These are phyloP conservation scores for Strongylocentrotus purpuratus DNA, from an alignment of 35 echinoderm and acorn worm genomes.

Conservation along the genomic window DNA sequence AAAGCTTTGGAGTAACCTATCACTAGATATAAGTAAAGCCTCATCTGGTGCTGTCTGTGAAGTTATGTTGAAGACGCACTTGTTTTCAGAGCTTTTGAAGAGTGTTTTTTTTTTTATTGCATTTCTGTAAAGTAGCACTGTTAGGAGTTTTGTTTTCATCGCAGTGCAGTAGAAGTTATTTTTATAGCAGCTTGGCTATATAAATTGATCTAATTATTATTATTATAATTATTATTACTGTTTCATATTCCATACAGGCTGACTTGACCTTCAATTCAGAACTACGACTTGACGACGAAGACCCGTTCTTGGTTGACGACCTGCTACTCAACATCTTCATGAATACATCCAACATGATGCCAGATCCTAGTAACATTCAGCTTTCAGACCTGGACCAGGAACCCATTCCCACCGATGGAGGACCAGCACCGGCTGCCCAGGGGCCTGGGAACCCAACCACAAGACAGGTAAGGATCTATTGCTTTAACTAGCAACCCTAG, in stretches of 20 bases:
- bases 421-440: constrained; percentile 27
- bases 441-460: constrained; percentile 31
- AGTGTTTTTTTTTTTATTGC: too few relatives aligned
- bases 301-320: constrained; percentile 38
- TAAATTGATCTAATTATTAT: too few relatives aligned
- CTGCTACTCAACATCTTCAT: constrained; percentile 56
- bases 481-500: too few relatives aligned
- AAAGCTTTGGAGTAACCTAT: too few relatives aligned
- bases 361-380: constrained; percentile 40
- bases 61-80: too few relatives aligned
- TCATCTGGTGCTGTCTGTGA: too few relatives aligned
- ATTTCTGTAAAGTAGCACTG: too few relatives aligned
- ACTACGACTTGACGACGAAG: neutral
- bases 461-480: neutral
- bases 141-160: too few relatives aligned
- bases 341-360: constrained; percentile 46
- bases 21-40: too few relatives aligned
- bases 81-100: too few relatives aligned
- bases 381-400: constrained; percentile 36
- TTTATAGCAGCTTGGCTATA: too few relatives aligned
- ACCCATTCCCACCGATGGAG: constrained; percentile 37
- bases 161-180: too few relatives aligned
- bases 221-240: neutral
- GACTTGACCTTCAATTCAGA: constrained; percentile 7
- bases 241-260: neutral